Evolutionary conservation across 2,797 vertebrate species (phyloP), one percentile per base, ranked within the genome.

Genomic region (Melopsittacus undulatus): DNA sequence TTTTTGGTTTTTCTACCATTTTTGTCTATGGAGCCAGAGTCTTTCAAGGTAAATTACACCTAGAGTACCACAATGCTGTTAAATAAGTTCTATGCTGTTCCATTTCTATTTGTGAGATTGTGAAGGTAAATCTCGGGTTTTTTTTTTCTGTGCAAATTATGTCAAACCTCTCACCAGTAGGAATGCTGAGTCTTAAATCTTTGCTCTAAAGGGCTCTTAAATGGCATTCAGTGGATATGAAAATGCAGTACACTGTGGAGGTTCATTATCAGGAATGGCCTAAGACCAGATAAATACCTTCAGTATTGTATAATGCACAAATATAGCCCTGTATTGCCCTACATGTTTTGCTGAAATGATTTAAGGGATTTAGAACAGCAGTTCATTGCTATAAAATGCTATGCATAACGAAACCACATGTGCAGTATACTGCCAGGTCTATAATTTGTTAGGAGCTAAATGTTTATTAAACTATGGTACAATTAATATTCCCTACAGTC

Each of bases 371-470:
- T 66, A 78, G 83, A 75, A 64, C 73, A 76, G 76, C 75, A 78
- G 75, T 74, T 85, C 62, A 64, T 48, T 78, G 82, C 91, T 81
- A 49, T 88, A 94, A 95, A 92, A 76, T 63, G 56, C 61, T 66
- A 3, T 30, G 51, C 54, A 12, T 73, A 88, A 66, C 69, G 77
- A 87, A 95, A 83, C 73, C 91, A 75, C 62, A 83, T 63, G 79
- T 93, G 59, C 76, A 78, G 15, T 68, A 21, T 36, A 51, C n/a
- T 72, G 75, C 34, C 57, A 83, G 30, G 72, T 75, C 84, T 94
- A 93, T 51, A 76, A 84, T 87, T 92, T 83, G 30, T 89, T 86
- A 69, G 69, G 57, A 74, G 11, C 42, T 95, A 90, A 74, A 74
- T 74, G 48, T 70, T 88, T 87, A 70, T 84, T 89, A 77, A 80